Base-by-base conservation (phyloP, 2,797 vertebrate species). In the Melanotaenia maccullochi region DNA sequence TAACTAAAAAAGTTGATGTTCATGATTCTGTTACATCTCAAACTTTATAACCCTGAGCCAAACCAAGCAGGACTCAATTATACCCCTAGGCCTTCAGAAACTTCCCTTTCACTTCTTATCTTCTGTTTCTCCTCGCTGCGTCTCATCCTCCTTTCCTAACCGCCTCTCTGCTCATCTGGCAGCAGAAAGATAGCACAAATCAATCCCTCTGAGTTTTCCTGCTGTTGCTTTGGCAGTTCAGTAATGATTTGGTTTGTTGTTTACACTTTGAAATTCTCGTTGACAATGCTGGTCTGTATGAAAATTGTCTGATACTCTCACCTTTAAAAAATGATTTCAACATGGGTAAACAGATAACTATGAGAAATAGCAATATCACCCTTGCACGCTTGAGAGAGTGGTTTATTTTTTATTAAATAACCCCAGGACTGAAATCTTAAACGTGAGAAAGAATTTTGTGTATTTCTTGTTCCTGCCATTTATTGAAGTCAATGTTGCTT, bases 121-220 rank as follows among this genome's bases (percentile, higher is more conserved):
- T 65, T 60, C 49, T 63, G 24, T 24, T 78, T 47, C 38, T 64
- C 57, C 61, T 30, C 13, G 12, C 56, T 63, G 59, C 60, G 35
- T 35, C 56, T 25, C 62, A 66, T 64, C 35, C 40, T 22, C 14
- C 42, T 49, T 38, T 57, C 12, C 73, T 24, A 55, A 9, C 60
- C 16, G 57, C 61, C 60, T 25, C 36, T 33, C 64, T 72, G 64
- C 66, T 83, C 67, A 2, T 84, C 76, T 85, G 75, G 44, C 63
- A 71, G 77, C 20, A 57, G 61, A 70, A 35, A 78, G 76, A 87
- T 76, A 74, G 78, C 69, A 59, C 59, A 69, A 16, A 85, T 87
- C 87, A 73, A 51, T 83, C 66, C 86, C 68, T 76, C 60, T 5
- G 76, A 79, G 75, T 71, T 60, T 73, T 74, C 67, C 75, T 63